Evolutionary conservation across 2,113 vertebrate genomes (phyloP).

Genomic region (Tachuris rubrigastra): DNA sequence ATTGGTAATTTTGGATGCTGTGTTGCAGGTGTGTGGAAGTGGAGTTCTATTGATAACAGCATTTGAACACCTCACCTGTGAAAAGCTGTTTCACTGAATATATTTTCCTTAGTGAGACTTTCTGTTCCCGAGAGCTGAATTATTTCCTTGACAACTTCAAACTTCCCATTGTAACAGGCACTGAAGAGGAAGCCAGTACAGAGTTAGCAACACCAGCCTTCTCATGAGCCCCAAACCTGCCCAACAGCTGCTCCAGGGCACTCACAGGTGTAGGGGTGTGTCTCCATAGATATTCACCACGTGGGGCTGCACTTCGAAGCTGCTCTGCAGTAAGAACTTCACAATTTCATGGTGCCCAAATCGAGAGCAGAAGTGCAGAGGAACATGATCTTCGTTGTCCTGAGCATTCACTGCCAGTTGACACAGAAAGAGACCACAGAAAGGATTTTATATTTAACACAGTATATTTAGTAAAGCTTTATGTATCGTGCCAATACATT

Average conservation of each 20-base stretch:
- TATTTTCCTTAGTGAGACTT: slow-evolving; percentile 92
- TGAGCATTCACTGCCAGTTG: slow-evolving; percentile 84
- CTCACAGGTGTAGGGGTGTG: slow-evolving; percentile 91
- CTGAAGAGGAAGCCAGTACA: slow-evolving; percentile 63
- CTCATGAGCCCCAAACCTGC: fast-evolving
- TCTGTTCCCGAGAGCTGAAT: slow-evolving; percentile 87
- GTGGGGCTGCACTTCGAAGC: slow-evolving; percentile 84
- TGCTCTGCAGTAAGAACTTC: slow-evolving; percentile 84
- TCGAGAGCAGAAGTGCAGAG: slow-evolving; percentile 91
- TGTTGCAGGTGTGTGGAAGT: fast-evolving
- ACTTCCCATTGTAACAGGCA: slow-evolving; percentile 90
- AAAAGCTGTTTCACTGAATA: slow-evolving; percentile 94
- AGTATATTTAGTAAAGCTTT: neutral
- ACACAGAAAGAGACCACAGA: neutral
- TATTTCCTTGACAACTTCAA: slow-evolving; percentile 86
- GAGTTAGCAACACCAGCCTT: neutral
- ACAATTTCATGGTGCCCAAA: slow-evolving; percentile 88
- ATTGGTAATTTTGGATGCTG: fast-evolving
- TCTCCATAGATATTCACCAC: slow-evolving; percentile 94
- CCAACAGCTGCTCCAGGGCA: neutral
- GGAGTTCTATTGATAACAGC: neutral
- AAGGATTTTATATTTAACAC: neutral
- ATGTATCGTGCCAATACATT: neutral
- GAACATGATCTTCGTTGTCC: slow-evolving; percentile 91
- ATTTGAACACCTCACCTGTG: slow-evolving; percentile 80